Percentiles rank a stretch among this genome's conserved stretches.
These are phyloP conservation scores for Ceratosolen solmsi DNA, from an alignment of 1,140 invertebrate genomes.

Conservation along the genomic window DNA sequence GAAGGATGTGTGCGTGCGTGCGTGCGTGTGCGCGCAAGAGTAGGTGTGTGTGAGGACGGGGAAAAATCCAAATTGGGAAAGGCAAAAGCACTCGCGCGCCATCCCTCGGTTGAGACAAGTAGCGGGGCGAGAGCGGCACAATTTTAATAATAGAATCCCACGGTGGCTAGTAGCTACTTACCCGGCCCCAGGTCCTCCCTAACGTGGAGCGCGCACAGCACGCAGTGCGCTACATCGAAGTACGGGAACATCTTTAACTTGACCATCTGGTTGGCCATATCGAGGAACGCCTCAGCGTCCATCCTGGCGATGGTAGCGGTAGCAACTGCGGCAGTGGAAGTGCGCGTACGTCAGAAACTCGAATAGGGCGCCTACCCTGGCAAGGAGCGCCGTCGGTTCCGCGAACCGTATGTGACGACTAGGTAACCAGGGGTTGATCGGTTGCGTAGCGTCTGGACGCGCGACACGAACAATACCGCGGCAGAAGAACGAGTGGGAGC, in stretches of 20 bases:
- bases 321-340: too few relatives aligned
- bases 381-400: background rate
- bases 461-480: background rate
- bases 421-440: background rate
- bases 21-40: too few relatives aligned
- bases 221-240: constrained; percentile 84
- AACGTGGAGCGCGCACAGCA: constrained; percentile 91
- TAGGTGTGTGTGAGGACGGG: too few relatives aligned
- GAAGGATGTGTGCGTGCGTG: background rate
- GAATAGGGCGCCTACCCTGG: background rate
- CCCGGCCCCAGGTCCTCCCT: constrained; percentile 95
- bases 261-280: constrained; percentile 98
- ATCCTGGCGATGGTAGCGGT: constrained; percentile 73
- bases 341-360: background rate
- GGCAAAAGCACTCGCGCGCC: background rate
- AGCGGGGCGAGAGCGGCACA: constrained; percentile 2
- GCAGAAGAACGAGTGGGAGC: background rate
- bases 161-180: constrained; percentile 70
- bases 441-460: background rate
- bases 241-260: constrained; percentile 99
- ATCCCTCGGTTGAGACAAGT: too few relatives aligned
- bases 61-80: constrained; percentile 43
- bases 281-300: constrained; percentile 97
- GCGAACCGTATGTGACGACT: background rate
- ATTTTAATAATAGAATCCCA: constrained; percentile 50